These are phyloP conservation scores for Trissonchulus sp. DNA, from an alignment of 2,888 invertebrate genomes.

Conservation along the genomic window DNA sequence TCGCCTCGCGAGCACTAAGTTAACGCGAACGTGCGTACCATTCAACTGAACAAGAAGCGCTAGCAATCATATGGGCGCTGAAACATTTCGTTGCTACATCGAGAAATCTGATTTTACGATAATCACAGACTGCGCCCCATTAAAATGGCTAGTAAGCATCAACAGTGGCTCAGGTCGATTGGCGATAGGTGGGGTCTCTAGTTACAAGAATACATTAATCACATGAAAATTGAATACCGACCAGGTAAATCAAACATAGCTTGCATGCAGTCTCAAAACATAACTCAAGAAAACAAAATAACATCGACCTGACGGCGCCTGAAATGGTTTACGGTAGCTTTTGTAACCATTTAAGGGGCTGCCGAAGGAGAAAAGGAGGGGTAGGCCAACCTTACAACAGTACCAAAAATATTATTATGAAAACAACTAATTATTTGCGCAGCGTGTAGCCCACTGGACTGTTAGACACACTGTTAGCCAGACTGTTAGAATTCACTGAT, in stretches of 20 bases:
- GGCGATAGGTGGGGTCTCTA: conserved; percentile 9
- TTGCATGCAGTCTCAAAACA: too few species aligned
- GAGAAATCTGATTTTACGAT: conserved; percentile 20
- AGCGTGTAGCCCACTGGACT: too few species aligned
- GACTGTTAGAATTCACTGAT: too few species aligned
- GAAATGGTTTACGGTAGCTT: too few species aligned
- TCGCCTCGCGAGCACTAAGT: conserved; percentile 38
- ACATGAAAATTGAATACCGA: conserved; percentile 2
- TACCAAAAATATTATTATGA: too few species aligned
- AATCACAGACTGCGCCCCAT: conserved; percentile 32
- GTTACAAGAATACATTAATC: conserved; percentile 5
- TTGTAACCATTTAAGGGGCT: too few species aligned
- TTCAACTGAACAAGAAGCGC: conserved; percentile 39
- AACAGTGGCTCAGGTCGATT: not conserved
- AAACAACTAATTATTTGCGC: too few species aligned
- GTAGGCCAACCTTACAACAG: too few species aligned
- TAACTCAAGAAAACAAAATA: too few species aligned
- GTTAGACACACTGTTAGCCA: too few species aligned
- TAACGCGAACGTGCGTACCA: conserved; percentile 38
- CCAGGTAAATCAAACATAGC: not conserved
- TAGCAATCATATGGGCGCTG: conserved; percentile 38
- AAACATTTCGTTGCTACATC: conserved; percentile 30
- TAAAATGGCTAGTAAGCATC: conserved; percentile 26
- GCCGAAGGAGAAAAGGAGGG: too few species aligned
- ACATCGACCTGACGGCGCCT: too few species aligned